Conservation (phyloP, 2,113 vertebrate species). For the Baryphthengus martii region DNA sequence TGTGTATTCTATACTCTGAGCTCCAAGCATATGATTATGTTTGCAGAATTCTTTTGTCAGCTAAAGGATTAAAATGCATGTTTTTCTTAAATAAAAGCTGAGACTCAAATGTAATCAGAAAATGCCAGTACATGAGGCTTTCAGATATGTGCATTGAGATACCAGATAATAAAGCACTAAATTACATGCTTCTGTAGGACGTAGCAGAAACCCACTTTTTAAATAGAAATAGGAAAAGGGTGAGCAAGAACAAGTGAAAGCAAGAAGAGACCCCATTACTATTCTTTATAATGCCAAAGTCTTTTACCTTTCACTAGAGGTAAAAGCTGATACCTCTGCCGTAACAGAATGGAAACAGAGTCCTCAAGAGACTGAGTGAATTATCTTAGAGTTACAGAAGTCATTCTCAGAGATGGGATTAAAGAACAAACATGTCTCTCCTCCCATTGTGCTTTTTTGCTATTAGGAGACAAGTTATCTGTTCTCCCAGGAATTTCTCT, state of each 20-base stretch:
- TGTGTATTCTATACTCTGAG: not conserved
- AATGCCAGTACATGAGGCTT: not conserved
- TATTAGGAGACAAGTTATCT: not conserved
- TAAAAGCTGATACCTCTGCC: not conserved
- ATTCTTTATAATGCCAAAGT: not conserved
- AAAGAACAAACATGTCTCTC: not conserved
- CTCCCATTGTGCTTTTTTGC: not conserved
- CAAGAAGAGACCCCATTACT: not conserved
- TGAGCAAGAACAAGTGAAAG: not conserved
- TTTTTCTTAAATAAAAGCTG: not conserved
- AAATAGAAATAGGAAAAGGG: not conserved
- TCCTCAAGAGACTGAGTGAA: not conserved
- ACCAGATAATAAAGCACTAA: not conserved
- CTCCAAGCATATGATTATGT: not conserved
- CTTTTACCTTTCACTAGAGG: not conserved
- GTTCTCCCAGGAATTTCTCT: not conserved
- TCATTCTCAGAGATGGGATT: not conserved
- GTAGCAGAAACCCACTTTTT: not conserved
- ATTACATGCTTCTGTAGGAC: not conserved
- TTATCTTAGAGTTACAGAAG: not conserved
- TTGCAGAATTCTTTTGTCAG: not conserved
- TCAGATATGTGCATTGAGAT: not conserved
- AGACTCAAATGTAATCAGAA: not conserved
- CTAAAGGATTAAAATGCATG: not conserved
- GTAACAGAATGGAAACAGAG: not conserved